These are phyloP conservation scores for Clinocottus analis DNA, from an alignment of 2,113 vertebrate species.

Conservation along the genomic window DNA sequence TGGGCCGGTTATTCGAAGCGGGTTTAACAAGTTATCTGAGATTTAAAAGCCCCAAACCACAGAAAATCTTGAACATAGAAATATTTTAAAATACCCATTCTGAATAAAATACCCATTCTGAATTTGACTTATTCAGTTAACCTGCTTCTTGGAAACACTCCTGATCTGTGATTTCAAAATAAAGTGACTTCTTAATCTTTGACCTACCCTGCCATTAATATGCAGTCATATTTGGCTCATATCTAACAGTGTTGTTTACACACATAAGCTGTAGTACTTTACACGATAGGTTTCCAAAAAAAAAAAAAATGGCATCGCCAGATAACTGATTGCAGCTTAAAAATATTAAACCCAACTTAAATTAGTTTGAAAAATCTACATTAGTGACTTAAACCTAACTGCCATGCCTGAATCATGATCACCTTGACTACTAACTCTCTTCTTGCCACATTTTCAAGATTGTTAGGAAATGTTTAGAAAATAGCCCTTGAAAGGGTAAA, in stretches of 20 bases:
- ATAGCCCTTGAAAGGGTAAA: conserved; percentile 72
- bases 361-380: conserved; percentile 36
- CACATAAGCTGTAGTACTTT: not conserved
- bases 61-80: not conserved
- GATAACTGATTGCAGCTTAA: conserved; percentile 20
- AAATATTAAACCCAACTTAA: conserved; percentile 20
- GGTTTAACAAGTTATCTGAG: not conserved
- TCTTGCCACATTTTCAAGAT: conserved; percentile 41
- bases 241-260: not conserved
- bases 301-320: not conserved
- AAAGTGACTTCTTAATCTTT: conserved; percentile 4
- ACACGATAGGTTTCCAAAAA: not conserved
- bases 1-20: not conserved
- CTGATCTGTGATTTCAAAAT: not conserved
- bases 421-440: not conserved
- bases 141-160: not conserved
- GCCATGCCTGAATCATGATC: conserved; percentile 9
- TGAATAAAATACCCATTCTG: not conserved
- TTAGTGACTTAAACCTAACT: conserved; percentile 34
- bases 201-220: not conserved
- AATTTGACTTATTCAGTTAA: conserved; percentile 2
- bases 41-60: not conserved
- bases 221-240: conserved; percentile 27
- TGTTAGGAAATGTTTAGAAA: conserved; percentile 52
- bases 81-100: not conserved